Conservation (phyloP, 2,113 vertebrate genomes). For the Saimiri boliviensis region DNA sequence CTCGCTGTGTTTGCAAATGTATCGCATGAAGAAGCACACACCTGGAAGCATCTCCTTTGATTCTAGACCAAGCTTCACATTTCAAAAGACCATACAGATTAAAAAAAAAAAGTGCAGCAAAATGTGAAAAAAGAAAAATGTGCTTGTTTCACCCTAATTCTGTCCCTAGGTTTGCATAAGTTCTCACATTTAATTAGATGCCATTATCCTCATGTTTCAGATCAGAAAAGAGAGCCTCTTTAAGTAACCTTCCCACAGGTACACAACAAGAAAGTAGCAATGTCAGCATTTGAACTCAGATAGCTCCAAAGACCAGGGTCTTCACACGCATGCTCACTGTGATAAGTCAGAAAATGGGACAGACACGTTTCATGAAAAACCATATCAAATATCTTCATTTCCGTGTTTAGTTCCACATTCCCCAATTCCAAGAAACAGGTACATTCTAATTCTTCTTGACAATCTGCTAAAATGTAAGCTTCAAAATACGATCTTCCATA, state of each 20-base stretch:
- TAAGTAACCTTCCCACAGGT: not conserved
- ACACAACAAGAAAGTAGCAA: not conserved
- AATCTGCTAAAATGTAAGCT: not conserved
- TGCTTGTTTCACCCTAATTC: not conserved
- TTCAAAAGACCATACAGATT: not conserved
- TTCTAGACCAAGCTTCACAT: not conserved
- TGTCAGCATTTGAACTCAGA: not conserved
- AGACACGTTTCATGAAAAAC: not conserved
- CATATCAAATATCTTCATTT: not conserved
- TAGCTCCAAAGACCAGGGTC: not conserved
- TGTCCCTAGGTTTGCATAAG: not conserved
- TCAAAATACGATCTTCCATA: slow-evolving; percentile 30
- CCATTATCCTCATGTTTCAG: not conserved
- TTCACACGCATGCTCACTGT: not conserved
- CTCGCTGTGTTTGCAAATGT: not conserved
- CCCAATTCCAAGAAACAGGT: not conserved
- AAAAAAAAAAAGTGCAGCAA: not conserved
- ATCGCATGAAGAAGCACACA: not conserved
- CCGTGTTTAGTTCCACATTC: not conserved
- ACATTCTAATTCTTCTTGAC: slow-evolving; percentile 21
- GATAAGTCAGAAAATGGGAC: not conserved
- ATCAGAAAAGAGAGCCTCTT: not conserved
- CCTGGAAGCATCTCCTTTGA: not conserved
- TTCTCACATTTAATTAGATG: not conserved
- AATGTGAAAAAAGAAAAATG: not conserved